Base-by-base conservation (phyloP, 2,888 invertebrate species). In the Stegana nigrithorax region DNA sequence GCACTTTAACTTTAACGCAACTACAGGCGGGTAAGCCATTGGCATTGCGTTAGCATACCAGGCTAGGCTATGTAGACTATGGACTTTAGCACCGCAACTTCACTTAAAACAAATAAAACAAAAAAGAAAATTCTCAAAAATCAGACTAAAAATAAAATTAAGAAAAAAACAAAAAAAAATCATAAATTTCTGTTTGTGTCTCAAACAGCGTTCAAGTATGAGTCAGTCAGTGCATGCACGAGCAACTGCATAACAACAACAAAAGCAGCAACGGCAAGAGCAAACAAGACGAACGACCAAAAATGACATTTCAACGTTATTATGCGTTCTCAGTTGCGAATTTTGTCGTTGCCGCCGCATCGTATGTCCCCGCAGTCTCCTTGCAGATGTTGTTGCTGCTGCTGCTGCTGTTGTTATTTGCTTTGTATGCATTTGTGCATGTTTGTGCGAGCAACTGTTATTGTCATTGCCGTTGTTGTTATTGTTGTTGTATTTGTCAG, bases 211-310 rank as follows among this genome's bases (percentile, higher is more conserved):
- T 39, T 17, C 39, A 29, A 29, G 10, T 29, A 6, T 10, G 17
- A 39, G 39, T 39, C 39, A n/a, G 17, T n/a, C n/a, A 39, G 39
- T 17, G n/a, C n/a, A n/a, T n/a, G n/a, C n/a, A n/a, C n/a, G n/a
- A n/a, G n/a, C n/a, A n/a, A n/a, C n/a, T n/a, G n/a, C n/a, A n/a
- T n/a, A n/a, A n/a, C n/a, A n/a, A n/a, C n/a, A n/a, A n/a, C n/a
- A n/a, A n/a, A n/a, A n/a, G n/a, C n/a, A n/a, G n/a, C n/a, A n/a
- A n/a, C n/a, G n/a, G n/a, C n/a, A n/a, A n/a, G n/a, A 47, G 25
- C 42, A 51, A 60, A 60, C 57, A 42, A 64, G 26, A 26, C 50
- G 47, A 55, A 55, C 12, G 47, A 59, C 61, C 44, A 59, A 42
- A 61, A 64, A 32, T 55, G 50, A 50, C 56, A 63, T 55, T 53